A percentile compares a stretch with the other conserved stretches of the same genome.
Evolutionary conservation across 2,888 invertebrate species (phyloP).

Genomic region (Morpho helenor): DNA sequence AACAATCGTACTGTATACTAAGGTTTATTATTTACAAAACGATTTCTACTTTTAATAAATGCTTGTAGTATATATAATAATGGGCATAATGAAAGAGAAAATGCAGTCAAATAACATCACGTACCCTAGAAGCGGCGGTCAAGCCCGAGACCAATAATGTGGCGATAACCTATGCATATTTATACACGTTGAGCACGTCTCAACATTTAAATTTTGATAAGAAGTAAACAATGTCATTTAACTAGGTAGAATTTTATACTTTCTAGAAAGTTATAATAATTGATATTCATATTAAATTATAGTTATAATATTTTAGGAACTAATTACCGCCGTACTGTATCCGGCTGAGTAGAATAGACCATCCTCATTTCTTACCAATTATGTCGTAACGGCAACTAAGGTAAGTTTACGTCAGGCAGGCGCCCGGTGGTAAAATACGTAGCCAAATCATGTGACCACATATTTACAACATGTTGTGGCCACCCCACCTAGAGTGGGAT

Average conservation of each 20-base stretch:
- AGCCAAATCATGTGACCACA: too few relatives aligned
- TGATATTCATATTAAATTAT: too few relatives aligned
- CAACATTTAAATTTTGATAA: conserved; percentile 10
- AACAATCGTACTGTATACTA: conserved; percentile 1
- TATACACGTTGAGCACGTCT: conserved; percentile 10
- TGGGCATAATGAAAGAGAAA: conserved; percentile 24
- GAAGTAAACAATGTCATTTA: not conserved
- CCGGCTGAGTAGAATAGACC: too few relatives aligned
- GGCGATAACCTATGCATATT: conserved; percentile 16
- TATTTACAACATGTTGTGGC: too few relatives aligned
- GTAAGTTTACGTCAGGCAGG: too few relatives aligned
- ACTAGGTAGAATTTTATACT: not conserved
- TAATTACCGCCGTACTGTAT: too few relatives aligned
- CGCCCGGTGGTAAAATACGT: too few relatives aligned
- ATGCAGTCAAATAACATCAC: conserved; percentile 25
- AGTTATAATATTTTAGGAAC: too few relatives aligned
- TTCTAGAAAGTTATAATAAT: not conserved
- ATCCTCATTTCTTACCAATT: too few relatives aligned
- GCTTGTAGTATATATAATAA: conserved; percentile 6
- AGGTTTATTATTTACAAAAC: conserved; percentile 1
- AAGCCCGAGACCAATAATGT: conserved; percentile 10
- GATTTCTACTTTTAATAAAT: conserved; percentile 15
- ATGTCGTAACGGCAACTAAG: too few relatives aligned
- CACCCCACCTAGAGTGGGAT: too few relatives aligned
- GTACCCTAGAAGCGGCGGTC: conserved; percentile 19